A percentile compares a stretch with the other conserved stretches of the same genome.
phyloP scores from a whole-genome alignment of 2,888 invertebrate species.

The Digitonthophagus gazella region DNA sequence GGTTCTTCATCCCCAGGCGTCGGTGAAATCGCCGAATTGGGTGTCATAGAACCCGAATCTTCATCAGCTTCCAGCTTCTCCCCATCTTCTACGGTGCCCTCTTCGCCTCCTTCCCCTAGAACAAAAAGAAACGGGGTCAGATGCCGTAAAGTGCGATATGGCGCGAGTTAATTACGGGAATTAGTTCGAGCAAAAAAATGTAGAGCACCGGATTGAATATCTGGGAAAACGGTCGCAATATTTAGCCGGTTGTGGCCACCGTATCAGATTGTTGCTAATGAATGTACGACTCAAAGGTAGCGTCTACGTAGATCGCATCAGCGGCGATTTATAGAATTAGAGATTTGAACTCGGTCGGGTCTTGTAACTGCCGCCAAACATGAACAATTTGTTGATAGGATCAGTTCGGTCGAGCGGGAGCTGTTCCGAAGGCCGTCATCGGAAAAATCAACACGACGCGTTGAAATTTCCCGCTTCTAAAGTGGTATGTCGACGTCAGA shows the following conservation, averaged over 20 bases:
- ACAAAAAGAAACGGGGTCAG: slow-evolving; percentile 38
- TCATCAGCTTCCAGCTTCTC: slow-evolving; percentile 52
- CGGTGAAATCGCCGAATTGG: slow-evolving; percentile 49
- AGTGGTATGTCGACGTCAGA: not conserved
- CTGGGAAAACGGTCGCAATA: not conserved
- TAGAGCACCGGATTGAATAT: not conserved
- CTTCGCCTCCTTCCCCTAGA: slow-evolving; percentile 61
- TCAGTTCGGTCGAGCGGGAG: slow-evolving; percentile 28
- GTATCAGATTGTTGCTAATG: slow-evolving; percentile 29
- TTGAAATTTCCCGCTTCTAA: not conserved
- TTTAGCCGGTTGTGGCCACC: slow-evolving; percentile 14
- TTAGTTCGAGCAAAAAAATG: not conserved
- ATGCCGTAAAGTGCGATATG: no score
- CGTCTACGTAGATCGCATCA: slow-evolving; percentile 29
- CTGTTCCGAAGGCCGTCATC: not conserved
- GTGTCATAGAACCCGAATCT: slow-evolving; percentile 50
- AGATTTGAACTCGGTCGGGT: slow-evolving; percentile 23
- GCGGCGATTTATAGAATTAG: slow-evolving; percentile 34
- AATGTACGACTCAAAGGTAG: slow-evolving; percentile 30
- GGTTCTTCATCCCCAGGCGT: slow-evolving; percentile 48
- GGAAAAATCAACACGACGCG: not conserved
- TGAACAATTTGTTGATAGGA: slow-evolving; percentile 46
- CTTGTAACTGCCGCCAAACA: slow-evolving; percentile 40
- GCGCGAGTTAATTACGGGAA: not conserved
- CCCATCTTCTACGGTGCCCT: slow-evolving; percentile 51